phyloP scores from a whole-genome alignment of 1,140 invertebrate species.

The Orius insidiosus region DNA sequence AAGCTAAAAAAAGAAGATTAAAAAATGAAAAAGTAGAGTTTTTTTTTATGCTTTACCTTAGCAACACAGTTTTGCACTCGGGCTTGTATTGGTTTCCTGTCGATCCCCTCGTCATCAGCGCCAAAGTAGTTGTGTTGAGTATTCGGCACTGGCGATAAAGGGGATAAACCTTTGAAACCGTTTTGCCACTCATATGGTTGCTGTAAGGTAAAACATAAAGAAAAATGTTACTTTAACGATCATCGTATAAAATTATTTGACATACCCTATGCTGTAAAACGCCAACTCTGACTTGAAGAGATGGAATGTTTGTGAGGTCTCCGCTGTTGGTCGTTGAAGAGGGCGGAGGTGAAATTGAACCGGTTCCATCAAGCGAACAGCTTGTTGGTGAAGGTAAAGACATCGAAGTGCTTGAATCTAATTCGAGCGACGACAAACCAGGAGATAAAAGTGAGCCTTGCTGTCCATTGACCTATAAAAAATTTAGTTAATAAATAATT shows the following conservation, averaged over 20 bases:
- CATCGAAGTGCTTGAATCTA: conserved; percentile 59
- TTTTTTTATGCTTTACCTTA: background rate
- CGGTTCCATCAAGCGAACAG: conserved; percentile 42
- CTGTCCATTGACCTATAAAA: conserved; percentile 3
- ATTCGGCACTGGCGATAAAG: conserved; percentile 1
- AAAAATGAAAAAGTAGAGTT: conserved; percentile 5
- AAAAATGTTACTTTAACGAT: background rate
- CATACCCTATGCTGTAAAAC: conserved; percentile 76
- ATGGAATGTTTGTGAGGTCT: conserved; percentile 25
- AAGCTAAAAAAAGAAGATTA: conserved; percentile 39
- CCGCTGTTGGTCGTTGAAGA: conserved; percentile 18
- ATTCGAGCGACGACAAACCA: conserved; percentile 48
- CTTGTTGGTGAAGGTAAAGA: conserved; percentile 58
- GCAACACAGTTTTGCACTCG: conserved; percentile 1
- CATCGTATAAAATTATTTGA: background rate
- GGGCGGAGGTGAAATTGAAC: conserved; percentile 28
- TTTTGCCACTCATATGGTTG: conserved; percentile 3
- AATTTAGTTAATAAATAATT: background rate
- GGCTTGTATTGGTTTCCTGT: background rate
- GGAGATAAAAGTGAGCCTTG: conserved; percentile 44
- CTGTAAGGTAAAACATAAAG: background rate
- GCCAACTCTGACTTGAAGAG: conserved; percentile 49
- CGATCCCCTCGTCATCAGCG: conserved; percentile 2
- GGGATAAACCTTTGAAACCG: conserved; percentile 3
- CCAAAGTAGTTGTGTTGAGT: conserved; percentile 1